Base-by-base conservation (phyloP, 2,113 vertebrate genomes). In the Cnemophilus loriae region DNA sequence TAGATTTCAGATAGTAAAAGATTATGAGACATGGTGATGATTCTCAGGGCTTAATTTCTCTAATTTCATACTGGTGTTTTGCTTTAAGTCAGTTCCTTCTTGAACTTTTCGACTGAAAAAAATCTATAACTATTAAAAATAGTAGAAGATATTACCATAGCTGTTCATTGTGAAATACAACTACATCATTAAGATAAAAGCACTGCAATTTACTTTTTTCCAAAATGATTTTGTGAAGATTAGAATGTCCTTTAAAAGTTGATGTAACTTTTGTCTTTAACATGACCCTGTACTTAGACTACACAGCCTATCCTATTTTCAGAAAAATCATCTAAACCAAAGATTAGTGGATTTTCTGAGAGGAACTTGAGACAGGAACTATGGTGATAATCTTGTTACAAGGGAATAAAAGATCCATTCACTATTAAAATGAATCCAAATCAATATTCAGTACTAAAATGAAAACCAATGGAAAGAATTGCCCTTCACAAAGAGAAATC, bases 331-430 rank as follows among this genome's bases (percentile, higher is more conserved):
- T 41, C 56, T 56, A 69, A 90, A 75, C 52, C 52, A 67, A 89
- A 83, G 18, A 90, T 80, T 28, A 92, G 70, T 60, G 69, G 61
- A 74, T 93, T 91, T 85, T 87, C 74, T 23, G 57, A 90, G 52
- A 78, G 3, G 0, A 44, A 53, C 75, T 59, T 60, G 8, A 52
- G 65, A 89, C 53, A 79, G 89, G 84, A 82, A 41, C 73, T 67
- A 41, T 52, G 49, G 53, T 79, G 56, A 92, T 68, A 91, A 84
- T 87, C 84, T 75, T 89, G 28, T 47, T 68, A 89, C 61, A 95
- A 92, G 49, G 22, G 77, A 94, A 94, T 85, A 94, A 95, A 96
- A 85, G 63, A 80, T 61, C 49, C 26, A 75, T 90, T 95, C 69
- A 79, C 49, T 79, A 93, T 79, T 92, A 91, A 95, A 82, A 95